Evolutionary conservation across 2,113 vertebrate species (phyloP).

Genomic region (Myiopsitta monachus): DNA sequence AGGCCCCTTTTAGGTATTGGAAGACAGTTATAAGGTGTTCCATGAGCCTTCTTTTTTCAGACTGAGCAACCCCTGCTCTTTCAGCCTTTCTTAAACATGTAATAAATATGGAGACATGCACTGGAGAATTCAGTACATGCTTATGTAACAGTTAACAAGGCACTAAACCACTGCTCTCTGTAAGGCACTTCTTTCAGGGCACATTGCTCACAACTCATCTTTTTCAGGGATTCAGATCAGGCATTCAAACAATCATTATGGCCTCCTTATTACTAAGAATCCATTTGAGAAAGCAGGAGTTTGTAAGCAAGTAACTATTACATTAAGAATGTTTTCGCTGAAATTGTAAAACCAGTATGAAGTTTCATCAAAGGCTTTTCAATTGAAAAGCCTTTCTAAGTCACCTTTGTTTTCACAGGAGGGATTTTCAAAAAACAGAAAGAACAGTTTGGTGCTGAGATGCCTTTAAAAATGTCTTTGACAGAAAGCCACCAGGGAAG

Average conservation of each 20-base stretch:
- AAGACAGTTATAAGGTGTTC: not conserved
- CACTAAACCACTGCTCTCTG: not conserved
- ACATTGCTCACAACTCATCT: not conserved
- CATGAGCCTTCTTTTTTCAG: not conserved
- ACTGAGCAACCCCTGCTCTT: not conserved
- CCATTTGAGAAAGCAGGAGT: not conserved
- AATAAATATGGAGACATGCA: not conserved
- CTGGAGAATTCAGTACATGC: not conserved
- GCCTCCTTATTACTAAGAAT: not conserved
- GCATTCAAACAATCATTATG: not conserved
- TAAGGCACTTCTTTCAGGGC: not conserved
- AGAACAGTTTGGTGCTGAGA: not conserved
- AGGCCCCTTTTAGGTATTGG: not conserved
- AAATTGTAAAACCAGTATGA: not conserved
- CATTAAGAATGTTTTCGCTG: not conserved
- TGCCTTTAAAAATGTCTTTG: not conserved
- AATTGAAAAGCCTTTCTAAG: not conserved
- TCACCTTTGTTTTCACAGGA: not conserved
- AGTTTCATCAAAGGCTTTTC: not conserved
- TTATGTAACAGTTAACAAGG: not conserved
- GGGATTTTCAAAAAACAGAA: not conserved
- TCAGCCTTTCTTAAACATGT: not conserved
- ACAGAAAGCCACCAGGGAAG: not conserved
- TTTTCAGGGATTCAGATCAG: not conserved
- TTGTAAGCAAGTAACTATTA: not conserved